Base-by-base conservation (phyloP, 2,113 vertebrate species). In the Anolis carolinensis region DNA sequence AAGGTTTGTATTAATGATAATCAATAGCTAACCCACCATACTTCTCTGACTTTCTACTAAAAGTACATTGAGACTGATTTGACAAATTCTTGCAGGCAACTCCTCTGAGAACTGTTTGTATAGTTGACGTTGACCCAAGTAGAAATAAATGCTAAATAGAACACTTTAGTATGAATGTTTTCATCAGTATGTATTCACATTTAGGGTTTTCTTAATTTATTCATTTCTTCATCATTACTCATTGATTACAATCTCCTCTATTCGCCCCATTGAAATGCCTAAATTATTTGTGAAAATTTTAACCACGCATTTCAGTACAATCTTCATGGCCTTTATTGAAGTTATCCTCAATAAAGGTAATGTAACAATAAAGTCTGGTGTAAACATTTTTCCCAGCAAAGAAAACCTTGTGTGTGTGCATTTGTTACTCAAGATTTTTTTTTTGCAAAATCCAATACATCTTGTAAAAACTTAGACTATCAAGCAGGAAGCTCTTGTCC, bases 1-100 rank as follows among this genome's bases (percentile, higher is more conserved):
- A 89, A 94, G 93, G 89, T 96, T 96, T 97, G 93, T 96, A 97
- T 95, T 95, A 92, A 94, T 90, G 82, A 93, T 68, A 10, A 65
- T 92, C 90, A 85, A 93, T 92, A 94, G 92, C 92, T 95, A 95
- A 96, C 93, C 36, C 94, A 92, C 92, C 93, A 87, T 93, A 86
- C 90, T 94, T 89, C 93, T 91, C 91, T 95, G 92, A 96, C 94
- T 97, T 97, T 97, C 95, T 97, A 96, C 91, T 93, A 93, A 95
- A 95, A 95, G 92, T 93, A 85, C 92, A 78, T 94, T 92, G 94
- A 55, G 93, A 93, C 90, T 85, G 80, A 85, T 65, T 92, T 94
- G 92, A 89, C 77, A 75, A 84, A 89, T 89, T 95, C 88, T 39
- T 84, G 93, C 94, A 94, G 93, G 90, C 91, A 92, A 48, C 90